These are phyloP conservation scores for Mesitornis unicolor DNA, from an alignment of 2,113 vertebrate genomes.

Conservation along the genomic window DNA sequence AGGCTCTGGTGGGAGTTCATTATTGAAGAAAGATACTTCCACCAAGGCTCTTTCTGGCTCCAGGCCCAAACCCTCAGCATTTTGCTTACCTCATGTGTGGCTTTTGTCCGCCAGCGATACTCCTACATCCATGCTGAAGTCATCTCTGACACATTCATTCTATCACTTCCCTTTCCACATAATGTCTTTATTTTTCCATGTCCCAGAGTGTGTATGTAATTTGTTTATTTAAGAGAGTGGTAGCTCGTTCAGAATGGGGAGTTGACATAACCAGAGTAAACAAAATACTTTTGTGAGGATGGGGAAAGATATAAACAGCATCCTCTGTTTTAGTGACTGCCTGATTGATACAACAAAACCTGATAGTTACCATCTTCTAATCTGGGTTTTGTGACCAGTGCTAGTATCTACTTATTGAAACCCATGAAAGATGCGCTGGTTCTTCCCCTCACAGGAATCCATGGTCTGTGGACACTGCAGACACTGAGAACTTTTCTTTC, in stretches of 20 bases:
- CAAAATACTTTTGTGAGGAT: slow-evolving; percentile 1
- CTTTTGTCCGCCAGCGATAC: neutral
- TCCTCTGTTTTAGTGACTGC: neutral
- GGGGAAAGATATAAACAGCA: neutral
- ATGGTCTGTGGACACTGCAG: neutral
- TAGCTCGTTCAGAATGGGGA: slow-evolving; percentile 1
- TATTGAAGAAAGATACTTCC: slow-evolving; percentile 18
- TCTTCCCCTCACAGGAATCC: neutral
- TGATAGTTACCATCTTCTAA: neutral
- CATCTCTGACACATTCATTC: neutral
- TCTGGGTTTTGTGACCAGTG: neutral
- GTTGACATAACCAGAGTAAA: neutral
- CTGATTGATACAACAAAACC: neutral
- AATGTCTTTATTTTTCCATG: neutral
- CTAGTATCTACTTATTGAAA: neutral
- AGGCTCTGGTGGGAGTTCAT: slow-evolving; percentile 56
- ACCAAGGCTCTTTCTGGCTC: slow-evolving; percentile 36
- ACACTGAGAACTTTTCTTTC: neutral
- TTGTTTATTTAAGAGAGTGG: neutral
- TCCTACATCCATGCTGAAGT: neutral
- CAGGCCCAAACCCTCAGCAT: slow-evolving; percentile 4
- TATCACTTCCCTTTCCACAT: neutral
- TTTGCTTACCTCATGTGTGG: slow-evolving; percentile 10
- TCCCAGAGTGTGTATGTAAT: neutral
- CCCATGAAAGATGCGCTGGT: neutral